Conservation (phyloP, 2,888 invertebrate genomes). For the Caenorhabditis doughertyi region DNA sequence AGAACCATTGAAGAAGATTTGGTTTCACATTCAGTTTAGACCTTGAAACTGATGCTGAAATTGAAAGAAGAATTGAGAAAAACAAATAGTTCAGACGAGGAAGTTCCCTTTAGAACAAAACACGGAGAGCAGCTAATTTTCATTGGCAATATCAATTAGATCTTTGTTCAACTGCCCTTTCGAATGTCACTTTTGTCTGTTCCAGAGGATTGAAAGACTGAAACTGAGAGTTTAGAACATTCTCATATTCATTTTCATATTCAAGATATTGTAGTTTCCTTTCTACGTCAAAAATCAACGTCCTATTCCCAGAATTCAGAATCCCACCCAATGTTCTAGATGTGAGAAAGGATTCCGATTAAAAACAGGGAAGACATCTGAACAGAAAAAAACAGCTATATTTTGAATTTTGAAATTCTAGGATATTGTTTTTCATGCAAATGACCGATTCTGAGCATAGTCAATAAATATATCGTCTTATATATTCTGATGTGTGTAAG, state of each 20-base stretch:
- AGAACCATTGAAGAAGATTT: slow-evolving; percentile 4
- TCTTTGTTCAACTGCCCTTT: slow-evolving; percentile 9
- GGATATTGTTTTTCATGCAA: slow-evolving; percentile 4
- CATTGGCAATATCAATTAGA: slow-evolving; percentile 3
- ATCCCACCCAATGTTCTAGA: neutral
- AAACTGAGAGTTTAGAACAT: no score
- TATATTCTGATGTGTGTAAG: slow-evolving; percentile 17
- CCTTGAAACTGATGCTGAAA: slow-evolving; percentile 2
- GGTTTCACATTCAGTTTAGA: slow-evolving; percentile 12
- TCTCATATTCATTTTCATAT: no score
- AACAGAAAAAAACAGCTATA: neutral
- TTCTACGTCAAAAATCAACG: slow-evolving; percentile 5
- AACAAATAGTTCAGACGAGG: slow-evolving; percentile 10
- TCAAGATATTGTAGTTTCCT: neutral
- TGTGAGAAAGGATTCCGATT: no score
- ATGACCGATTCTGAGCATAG: neutral
- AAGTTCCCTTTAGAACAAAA: slow-evolving; percentile 13
- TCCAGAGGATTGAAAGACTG: neutral
- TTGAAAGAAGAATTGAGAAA: neutral
- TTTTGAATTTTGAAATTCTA: neutral
- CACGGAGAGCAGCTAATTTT: slow-evolving; percentile 5
- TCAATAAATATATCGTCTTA: slow-evolving; percentile 1
- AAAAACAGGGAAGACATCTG: neutral
- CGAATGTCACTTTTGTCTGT: neutral
- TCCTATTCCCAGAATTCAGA: slow-evolving; percentile 1